Evolutionary conservation across 2,797 vertebrate species (phyloP).

Genomic region (Falco rusticolus): DNA sequence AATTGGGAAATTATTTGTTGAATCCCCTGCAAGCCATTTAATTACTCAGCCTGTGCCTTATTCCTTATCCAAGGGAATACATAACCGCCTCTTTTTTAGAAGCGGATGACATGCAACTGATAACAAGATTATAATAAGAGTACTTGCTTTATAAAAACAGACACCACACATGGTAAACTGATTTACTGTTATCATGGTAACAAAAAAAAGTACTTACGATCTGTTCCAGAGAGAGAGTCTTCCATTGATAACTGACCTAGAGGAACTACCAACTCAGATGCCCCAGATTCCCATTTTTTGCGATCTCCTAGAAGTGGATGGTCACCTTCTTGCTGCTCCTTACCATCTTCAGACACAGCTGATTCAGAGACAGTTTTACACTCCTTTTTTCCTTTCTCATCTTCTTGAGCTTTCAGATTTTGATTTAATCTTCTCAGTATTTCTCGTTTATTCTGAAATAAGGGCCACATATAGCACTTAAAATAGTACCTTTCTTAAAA

Average conservation of each 20-base stretch:
- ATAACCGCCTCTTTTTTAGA: background rate
- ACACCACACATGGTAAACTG: background rate
- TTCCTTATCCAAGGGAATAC: background rate
- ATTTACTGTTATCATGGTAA: background rate
- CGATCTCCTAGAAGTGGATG: conserved; percentile 80
- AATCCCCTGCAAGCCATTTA: background rate
- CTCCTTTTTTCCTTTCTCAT: conserved; percentile 66
- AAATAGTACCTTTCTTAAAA: conserved; percentile 11
- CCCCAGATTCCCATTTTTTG: conserved; percentile 89
- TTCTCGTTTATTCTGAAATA: conserved; percentile 88
- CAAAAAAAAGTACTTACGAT: conserved; percentile 72
- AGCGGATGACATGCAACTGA: background rate
- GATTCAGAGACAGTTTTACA: background rate
- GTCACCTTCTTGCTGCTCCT: conserved; percentile 69
- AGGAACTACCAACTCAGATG: conserved; percentile 83
- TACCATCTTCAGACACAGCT: conserved; percentile 22
- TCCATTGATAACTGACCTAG: conserved; percentile 84
- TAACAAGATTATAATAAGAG: background rate
- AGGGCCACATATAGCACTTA: background rate
- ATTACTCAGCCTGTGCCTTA: background rate
- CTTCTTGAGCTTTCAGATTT: conserved; percentile 86
- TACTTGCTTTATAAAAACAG: background rate
- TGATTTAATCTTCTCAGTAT: conserved; percentile 92
- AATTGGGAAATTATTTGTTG: background rate
- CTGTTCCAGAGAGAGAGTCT: conserved; percentile 78